Percentiles rank a stretch among this genome's conserved stretches.
Conservation (phyloP, 2,888 invertebrate genomes). For the Tubulanus polymorphus region DNA sequence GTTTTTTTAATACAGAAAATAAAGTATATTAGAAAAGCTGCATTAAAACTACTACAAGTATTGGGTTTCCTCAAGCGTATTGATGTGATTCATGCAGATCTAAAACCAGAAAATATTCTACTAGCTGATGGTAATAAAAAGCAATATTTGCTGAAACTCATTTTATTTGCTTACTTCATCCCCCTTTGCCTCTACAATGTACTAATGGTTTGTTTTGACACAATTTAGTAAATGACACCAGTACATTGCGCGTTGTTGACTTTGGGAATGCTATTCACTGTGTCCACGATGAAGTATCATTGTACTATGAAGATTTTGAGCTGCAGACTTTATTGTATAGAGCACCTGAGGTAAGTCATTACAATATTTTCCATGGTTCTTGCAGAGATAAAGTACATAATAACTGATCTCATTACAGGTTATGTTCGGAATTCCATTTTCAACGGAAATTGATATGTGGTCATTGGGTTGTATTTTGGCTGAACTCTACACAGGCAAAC, state of each 20-base stretch:
- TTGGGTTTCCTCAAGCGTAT: slow-evolving; percentile 41
- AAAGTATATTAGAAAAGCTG: slow-evolving; percentile 27
- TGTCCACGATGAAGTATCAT: slow-evolving; percentile 37
- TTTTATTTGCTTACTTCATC: too few relatives aligned
- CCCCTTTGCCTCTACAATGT: too few relatives aligned
- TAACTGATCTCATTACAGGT: slow-evolving; percentile 23
- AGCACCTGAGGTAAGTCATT: slow-evolving; percentile 45
- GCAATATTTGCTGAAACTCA: too few relatives aligned
- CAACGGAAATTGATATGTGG: slow-evolving; percentile 48
- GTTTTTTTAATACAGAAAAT: slow-evolving; percentile 14
- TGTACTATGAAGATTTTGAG: slow-evolving; percentile 47
- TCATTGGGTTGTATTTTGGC: slow-evolving; percentile 46
- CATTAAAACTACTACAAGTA: slow-evolving; percentile 32
- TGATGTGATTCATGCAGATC: slow-evolving; percentile 45
- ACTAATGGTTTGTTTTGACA: too few relatives aligned
- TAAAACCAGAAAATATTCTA: slow-evolving; percentile 47
- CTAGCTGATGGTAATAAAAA: slow-evolving; percentile 28
- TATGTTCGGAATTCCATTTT: slow-evolving; percentile 43
- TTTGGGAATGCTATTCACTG: slow-evolving; percentile 47
- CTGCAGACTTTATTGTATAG: slow-evolving; percentile 46
- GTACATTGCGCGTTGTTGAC: slow-evolving; percentile 37
- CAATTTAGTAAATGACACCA: too few relatives aligned
- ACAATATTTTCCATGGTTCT: too few relatives aligned
- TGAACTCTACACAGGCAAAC: slow-evolving; percentile 35
- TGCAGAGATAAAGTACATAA: neutral